Evolutionary conservation across 2,888 invertebrate species (phyloP).

Genomic region (Bibio marci): DNA sequence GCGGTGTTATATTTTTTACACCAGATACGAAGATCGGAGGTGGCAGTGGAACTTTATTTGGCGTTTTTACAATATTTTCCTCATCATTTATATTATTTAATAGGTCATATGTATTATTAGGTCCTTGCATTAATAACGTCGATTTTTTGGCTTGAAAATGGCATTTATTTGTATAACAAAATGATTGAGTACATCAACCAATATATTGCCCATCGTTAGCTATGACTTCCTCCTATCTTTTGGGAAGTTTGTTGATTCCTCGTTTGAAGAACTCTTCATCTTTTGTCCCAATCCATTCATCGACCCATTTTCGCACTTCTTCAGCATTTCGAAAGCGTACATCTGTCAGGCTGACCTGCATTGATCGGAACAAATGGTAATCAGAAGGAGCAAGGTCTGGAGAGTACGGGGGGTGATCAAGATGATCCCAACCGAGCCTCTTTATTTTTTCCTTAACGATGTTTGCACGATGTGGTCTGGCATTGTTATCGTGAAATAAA

Average conservation of each 20-base stretch:
- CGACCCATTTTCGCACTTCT: conserved; percentile 6
- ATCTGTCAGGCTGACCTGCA: background rate
- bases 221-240: conserved; percentile 10
- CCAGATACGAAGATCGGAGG: too few relatives aligned
- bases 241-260: conserved; percentile 9
- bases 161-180: conserved; percentile 7
- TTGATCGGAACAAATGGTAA: conserved; percentile 1
- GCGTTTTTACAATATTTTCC: too few relatives aligned
- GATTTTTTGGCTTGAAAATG: background rate
- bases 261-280: conserved; percentile 8
- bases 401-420: conserved; percentile 7
- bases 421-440: conserved; percentile 6
- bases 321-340: conserved; percentile 5
- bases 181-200: conserved; percentile 11
- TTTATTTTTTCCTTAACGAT: conserved; percentile 6
- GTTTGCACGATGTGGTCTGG: conserved; percentile 6
- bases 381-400: conserved; percentile 8
- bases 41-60: too few relatives aligned
- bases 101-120: too few relatives aligned
- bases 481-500: conserved; percentile 6
- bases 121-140: too few relatives aligned
- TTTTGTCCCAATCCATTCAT: conserved; percentile 10
- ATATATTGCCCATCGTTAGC: conserved; percentile 11
- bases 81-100: too few relatives aligned
- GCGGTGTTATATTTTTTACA: too few relatives aligned